Conservation (phyloP, 2,888 invertebrate genomes). For the Ypsolopha scabrella region DNA sequence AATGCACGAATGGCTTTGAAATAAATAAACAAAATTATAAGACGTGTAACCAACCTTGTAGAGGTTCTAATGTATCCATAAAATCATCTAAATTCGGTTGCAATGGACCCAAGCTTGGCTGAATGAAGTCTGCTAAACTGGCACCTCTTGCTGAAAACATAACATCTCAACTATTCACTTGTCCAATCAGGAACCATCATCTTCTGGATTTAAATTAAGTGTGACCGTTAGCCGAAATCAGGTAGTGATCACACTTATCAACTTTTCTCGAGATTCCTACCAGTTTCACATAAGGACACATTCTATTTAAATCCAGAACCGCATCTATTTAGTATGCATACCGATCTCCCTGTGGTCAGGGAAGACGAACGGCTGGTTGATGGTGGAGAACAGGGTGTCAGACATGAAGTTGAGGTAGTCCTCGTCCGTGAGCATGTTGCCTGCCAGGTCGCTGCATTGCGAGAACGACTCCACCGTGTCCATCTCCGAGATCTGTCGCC, state of each 20-base stretch:
- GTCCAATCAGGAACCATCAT: neutral
- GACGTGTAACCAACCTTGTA: constrained; percentile 73
- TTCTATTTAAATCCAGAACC: no score
- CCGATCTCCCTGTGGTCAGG: constrained; percentile 97
- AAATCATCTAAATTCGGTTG: constrained; percentile 97
- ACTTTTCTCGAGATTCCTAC: no score
- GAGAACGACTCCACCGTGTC: constrained; percentile 81
- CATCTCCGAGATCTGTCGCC: constrained; percentile 75
- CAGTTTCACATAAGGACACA: no score
- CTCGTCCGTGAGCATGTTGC: constrained; percentile 85
- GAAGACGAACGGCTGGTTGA: constrained; percentile 93
- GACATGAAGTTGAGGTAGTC: constrained; percentile 90
- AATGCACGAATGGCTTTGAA: neutral
- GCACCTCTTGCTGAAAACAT: constrained; percentile 81
- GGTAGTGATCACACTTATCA: no score
- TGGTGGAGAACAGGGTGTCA: constrained; percentile 91
- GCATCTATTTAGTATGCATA: constrained; percentile 41
- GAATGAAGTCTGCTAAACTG: constrained; percentile 95
- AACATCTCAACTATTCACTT: neutral
- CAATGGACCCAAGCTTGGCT: constrained; percentile 96
- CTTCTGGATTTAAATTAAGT: no score
- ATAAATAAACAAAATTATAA: neutral
- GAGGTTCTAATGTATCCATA: constrained; percentile 90
- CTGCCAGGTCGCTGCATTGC: constrained; percentile 73
- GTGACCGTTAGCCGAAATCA: no score